Evolutionary conservation across 2,113 vertebrate species (phyloP), one percentile per base, ranked within the genome.

Genomic region (Speoplatyrhinus poulsoni): DNA sequence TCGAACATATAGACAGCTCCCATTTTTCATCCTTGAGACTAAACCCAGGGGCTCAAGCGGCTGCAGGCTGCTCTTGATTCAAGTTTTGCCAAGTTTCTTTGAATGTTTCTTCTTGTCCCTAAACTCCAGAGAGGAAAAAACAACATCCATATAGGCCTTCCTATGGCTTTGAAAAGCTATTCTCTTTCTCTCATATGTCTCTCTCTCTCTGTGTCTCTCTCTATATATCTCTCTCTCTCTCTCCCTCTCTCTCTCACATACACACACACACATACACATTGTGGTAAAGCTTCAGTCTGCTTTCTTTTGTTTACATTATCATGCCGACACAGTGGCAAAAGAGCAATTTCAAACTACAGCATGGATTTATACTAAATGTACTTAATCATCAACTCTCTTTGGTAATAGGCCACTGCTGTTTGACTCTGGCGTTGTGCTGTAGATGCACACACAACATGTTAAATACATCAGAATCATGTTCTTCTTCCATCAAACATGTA

Each of bases 1-100:
- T 54, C 49, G 61, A 50, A 72, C 65, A 65, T 54, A 55, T 48
- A 60, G 76, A 73, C 49, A 59, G 68, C 58, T 57, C 26, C 56
- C 41, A 16, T 77, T 80, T 59, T 65, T 81, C 67, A 81, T 70
- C 63, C 70, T 41, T 52, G 48, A 63, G 74, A 65, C 62, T 76
- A 73, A 77, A 41, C 66, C 79, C 83, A 60, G 8, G 62, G 73
- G 75, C 64, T 70, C 72, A 63, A 67, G 60, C 60, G 63, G 47
- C 73, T 76, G 70, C 58, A 56, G 62, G 67, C 61, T 41, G 67
- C 3, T 49, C 52, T 56, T 73, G 66, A 72, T 78, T 82, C 54
- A 60, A 55, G 55, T 68, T 46, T n/a, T 76, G 84, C 74, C 78
- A 83, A 75, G 55, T 9, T 32, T 57, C 58, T 70, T 75, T 9